These are phyloP conservation scores for Lepilemur septentrionalis DNA, from an alignment of 2,797 vertebrate genomes.

Conservation along the genomic window DNA sequence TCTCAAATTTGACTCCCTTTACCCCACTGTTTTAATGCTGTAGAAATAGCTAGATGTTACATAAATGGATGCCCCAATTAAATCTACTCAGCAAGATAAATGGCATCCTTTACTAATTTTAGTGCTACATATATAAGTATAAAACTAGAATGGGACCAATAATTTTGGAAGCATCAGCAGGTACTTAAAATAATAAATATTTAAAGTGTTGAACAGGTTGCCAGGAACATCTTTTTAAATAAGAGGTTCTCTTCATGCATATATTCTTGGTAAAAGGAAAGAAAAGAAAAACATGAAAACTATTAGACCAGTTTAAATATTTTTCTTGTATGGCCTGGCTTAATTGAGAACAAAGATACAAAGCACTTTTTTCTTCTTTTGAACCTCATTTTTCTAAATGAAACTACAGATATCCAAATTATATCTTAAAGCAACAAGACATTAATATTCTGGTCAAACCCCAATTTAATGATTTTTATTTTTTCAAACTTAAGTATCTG, in stretches of 20 bases:
- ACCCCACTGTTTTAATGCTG: slow-evolving; percentile 3
- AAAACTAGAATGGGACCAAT: slow-evolving; percentile 31
- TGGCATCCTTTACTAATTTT: slow-evolving; percentile 30
- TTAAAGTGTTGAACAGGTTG: neutral
- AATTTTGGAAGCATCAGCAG: slow-evolving; percentile 30
- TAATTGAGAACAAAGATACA: slow-evolving; percentile 46
- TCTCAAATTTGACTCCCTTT: slow-evolving; percentile 29
- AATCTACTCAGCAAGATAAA: slow-evolving; percentile 44
- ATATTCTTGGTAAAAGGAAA: slow-evolving; percentile 42
- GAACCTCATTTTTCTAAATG: slow-evolving; percentile 44
- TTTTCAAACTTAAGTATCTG: slow-evolving; percentile 40
- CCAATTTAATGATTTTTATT: slow-evolving; percentile 24
- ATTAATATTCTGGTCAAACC: slow-evolving; percentile 5
- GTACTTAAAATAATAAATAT: slow-evolving; percentile 43
- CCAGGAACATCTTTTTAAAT: slow-evolving; percentile 33
- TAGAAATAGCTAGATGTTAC: neutral
- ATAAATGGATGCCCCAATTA: neutral
- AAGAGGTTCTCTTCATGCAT: slow-evolving; percentile 38
- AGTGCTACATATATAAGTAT: slow-evolving; percentile 32
- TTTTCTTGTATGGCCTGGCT: neutral
- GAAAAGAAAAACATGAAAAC: slow-evolving; percentile 44
- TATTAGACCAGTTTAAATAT: slow-evolving; percentile 36
- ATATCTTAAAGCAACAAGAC: slow-evolving; percentile 42
- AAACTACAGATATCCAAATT: slow-evolving; percentile 50
- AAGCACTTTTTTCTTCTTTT: neutral